A percentile compares a stretch with the other conserved stretches of the same genome.
These are phyloP conservation scores for Nephrotoma guestfalica DNA, from an alignment of 2,888 invertebrate genomes.

Conservation along the genomic window DNA sequence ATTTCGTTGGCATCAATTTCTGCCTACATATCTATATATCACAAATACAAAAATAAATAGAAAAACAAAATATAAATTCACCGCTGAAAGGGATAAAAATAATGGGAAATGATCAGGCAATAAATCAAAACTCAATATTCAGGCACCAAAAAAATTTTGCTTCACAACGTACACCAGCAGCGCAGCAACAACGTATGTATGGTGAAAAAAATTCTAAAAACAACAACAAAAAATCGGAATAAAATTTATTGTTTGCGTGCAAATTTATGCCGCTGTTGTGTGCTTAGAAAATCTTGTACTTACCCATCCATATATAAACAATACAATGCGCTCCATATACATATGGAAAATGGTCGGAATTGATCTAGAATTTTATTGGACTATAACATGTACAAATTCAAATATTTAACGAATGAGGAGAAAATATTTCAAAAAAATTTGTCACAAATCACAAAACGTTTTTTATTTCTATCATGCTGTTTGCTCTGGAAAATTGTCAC, in stretches of 20 bases:
- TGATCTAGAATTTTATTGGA: not conserved
- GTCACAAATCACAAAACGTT: not conserved
- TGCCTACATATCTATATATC: not conserved
- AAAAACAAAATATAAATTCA: not conserved
- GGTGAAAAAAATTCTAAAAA: not conserved
- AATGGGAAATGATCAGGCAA: constrained; percentile 2
- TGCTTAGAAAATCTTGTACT: not conserved
- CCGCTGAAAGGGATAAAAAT: constrained; percentile 5
- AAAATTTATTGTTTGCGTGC: not conserved
- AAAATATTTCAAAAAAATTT: not conserved
- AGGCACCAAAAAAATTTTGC: not conserved
- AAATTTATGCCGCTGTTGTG: not conserved
- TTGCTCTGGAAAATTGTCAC: not conserved
- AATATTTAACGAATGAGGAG: not conserved
- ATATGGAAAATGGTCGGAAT: not conserved
- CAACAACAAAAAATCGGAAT: not conserved
- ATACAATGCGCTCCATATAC: not conserved
- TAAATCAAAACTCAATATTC: constrained; percentile 3
- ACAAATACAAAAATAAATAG: not conserved
- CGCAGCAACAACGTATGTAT: not conserved
- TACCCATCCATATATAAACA: not conserved
- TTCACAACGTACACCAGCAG: not conserved
- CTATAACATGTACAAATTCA: not conserved
- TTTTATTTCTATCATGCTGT: not conserved
- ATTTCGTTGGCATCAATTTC: not conserved